Evolutionary conservation across 1,140 invertebrate genomes (phyloP), one percentile per base, ranked within the genome.

Genomic region (Dendroctonus valens): DNA sequence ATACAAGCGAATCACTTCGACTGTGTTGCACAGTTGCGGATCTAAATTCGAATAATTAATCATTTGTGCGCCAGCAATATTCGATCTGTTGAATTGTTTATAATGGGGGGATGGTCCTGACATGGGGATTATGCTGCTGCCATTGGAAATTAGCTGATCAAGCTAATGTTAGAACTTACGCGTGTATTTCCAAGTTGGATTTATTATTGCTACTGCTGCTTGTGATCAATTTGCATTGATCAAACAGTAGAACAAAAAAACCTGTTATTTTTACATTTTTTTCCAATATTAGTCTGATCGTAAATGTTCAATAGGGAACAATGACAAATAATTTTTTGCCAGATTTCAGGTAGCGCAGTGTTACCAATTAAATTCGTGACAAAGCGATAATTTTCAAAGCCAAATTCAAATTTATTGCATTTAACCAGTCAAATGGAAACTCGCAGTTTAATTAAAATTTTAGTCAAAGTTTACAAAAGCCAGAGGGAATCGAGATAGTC

Each of bases 381-480:
- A 57, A 57, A 57, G 41, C 54, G 11, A 42, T 42, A 57, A 42
- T 41, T 57, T 57, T 57, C 14, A 57, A 57, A 57, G 41, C 54
- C 39, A 57, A 41, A 42, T 57, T 41, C 15, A 44, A 57, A 57
- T 57, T 41, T 57, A 57, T 57, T 57, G 54, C 54, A 42, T 42
- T n/a, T 57, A 57, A 42, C 54, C 40, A 57, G 54, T 57, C 54
- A 44, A 57, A 57, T 42, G 54, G 54, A 57, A 57, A 57, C 40
- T 54, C 15, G 12, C 7, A 11, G 44, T 49, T 48, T 59, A 59
- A 59, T 59, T 59, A 48, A 59, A 59, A 59, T 59, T 59, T 55
- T 39, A 55, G 53, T 55, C 14, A 37, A 49, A 12, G 37, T 44
- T 8, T 8, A 14, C 42, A 59, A 46, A 46, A 49, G 58, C 26